phyloP scores from a whole-genome alignment of 23 tunicate genomes.

The Trididemnum nubilum region DNA sequence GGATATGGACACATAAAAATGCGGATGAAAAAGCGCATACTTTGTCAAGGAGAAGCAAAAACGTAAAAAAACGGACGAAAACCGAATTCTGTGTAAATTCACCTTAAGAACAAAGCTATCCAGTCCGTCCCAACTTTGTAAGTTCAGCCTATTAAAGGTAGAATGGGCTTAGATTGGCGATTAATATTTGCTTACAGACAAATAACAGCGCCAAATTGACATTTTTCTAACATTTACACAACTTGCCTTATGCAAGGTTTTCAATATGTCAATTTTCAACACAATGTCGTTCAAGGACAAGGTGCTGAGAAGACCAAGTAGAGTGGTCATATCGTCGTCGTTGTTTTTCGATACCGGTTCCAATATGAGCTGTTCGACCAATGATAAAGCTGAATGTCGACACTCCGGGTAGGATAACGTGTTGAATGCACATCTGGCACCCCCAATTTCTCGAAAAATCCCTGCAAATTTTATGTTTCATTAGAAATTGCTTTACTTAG shows the following conservation, averaged over 20 bases:
- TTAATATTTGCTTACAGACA: no score
- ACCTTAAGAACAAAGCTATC: no score
- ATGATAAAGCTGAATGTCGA: conserved; percentile 42
- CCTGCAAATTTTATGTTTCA: conserved; percentile 19
- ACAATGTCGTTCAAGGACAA: conserved; percentile 31
- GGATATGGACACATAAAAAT: no score
- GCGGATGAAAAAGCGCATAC: no score
- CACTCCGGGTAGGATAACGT: conserved; percentile 50
- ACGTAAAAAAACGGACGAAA: no score
- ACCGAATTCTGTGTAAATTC: no score
- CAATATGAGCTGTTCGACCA: conserved; percentile 62
- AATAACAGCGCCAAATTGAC: no score
- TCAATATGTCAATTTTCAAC: conserved; percentile 67
- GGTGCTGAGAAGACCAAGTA: conserved; percentile 66
- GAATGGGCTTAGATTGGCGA: no score
- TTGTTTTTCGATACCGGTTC: conserved; percentile 46
- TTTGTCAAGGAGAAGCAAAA: no score
- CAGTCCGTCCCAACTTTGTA: no score
- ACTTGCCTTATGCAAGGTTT: conserved; percentile 51
- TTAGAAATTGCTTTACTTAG: no score
- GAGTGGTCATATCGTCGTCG: conserved; percentile 85
- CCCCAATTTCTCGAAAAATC: conserved; percentile 78
- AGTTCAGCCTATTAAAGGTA: no score
- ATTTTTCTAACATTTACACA: neutral
- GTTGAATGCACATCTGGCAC: conserved; percentile 78